Evolutionary conservation across 1,140 invertebrate genomes (phyloP), one percentile per base, ranked within the genome.

Genomic region (Hyles vespertilio): DNA sequence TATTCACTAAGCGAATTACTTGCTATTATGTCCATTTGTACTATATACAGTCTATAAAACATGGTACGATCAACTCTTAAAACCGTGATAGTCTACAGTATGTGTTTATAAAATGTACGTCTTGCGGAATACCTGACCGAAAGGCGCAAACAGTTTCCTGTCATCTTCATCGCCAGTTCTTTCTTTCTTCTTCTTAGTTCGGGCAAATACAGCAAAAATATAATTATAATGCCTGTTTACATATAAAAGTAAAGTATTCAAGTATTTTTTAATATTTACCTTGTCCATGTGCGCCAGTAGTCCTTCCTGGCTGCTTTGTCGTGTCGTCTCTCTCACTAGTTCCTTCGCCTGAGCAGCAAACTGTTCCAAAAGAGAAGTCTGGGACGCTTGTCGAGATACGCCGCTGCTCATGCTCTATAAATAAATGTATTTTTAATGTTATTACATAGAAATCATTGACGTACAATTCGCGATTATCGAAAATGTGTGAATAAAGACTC

Each of bases 271-370:
- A 49, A 47, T 49, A 49, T 4, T 62, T 67, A 96, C 95, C 91
- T 97, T 97, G 69, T 97, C 96, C 91, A 97, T 95, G 58, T 97
- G 96, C 8, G 96, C 95, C n/a, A 97, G 84, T 1, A 97, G 69
- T 11, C 95, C 95, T 75, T 97, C 96, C 81, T 97, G 96, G 72
- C 95, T 96, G 72, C 95, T 95, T 81, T 97, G 96, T 5, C 96
- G 91, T 0, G 95, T 96, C 0, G 95, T 96, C 77, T 97, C 95
- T 48, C 93, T 90, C 3, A 97, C 95, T 53, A 97, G 78, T 70
- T 96, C 96, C 79, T 97, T 97, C 1, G 96, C 96, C 69, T 97
- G 95, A 0, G 92, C 92, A 1, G 96, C 94, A 65, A 97, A 94
- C 68, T 96, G 95, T 81, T 97, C 96, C 56, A 97, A 92, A 0